phyloP scores from a whole-genome alignment of 2,797 vertebrate species.

The Discoglossus pictus region DNA sequence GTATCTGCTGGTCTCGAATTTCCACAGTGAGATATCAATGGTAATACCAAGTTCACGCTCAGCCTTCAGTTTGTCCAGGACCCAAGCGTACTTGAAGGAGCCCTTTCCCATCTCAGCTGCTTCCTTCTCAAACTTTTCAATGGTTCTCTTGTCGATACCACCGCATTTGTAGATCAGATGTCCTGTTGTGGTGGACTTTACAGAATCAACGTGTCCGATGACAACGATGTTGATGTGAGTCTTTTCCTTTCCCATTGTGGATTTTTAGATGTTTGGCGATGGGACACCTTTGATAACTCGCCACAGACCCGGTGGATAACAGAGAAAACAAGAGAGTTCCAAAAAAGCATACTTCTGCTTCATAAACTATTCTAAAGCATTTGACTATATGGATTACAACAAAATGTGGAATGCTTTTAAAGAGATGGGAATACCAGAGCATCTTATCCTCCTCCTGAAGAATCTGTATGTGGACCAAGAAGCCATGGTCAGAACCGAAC shows the following conservation, averaged over 20 bases:
- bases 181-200: constrained; percentile 4
- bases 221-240: background rate
- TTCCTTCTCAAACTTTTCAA: constrained; percentile 29
- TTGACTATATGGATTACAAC: too few species aligned
- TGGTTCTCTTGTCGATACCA: constrained; percentile 13
- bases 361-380: too few species aligned
- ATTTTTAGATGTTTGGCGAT: constrained; percentile 31
- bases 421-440: too few species aligned
- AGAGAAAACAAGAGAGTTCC: too few species aligned
- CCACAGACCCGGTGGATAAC: too few species aligned
- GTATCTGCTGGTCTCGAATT: constrained; percentile 13
- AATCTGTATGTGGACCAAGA: too few species aligned
- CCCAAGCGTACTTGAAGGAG: constrained; percentile 37
- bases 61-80: constrained; percentile 23
- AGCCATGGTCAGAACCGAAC: too few species aligned
- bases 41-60: constrained; percentile 2
- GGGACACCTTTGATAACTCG: too few species aligned
- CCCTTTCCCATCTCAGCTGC: constrained; percentile 9
- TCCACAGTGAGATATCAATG: constrained; percentile 12
- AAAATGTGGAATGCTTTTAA: too few species aligned
- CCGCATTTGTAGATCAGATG: constrained; percentile 25
- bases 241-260: constrained; percentile 73
- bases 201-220: background rate
- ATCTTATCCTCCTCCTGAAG: too few species aligned
- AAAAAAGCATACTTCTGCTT: too few species aligned